Base-by-base conservation (phyloP, 2,888 invertebrate genomes). In the Entomobrya multifasciata region DNA sequence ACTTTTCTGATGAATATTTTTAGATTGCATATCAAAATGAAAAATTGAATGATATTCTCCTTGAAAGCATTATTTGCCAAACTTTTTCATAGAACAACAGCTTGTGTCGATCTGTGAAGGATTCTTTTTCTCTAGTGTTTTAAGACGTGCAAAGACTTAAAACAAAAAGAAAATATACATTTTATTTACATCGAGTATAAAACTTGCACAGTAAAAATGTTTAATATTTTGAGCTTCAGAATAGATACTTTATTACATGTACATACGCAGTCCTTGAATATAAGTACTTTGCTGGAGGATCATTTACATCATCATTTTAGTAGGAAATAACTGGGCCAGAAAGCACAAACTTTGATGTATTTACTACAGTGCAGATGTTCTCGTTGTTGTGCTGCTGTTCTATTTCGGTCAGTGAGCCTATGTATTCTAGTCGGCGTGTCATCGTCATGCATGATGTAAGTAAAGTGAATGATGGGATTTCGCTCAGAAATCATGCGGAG, bases 401-500 rank as follows among this genome's bases (percentile, higher is more conserved):
- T 67, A n/a, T 67, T 55, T 70, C 57, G 80, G 80, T 81, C 80
- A 81, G 55, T 70, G n/a, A 65, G 79, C 67, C 49, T 70, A 70
- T 81, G 57, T 81, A 52, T 79, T 79, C 52, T 77, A 6, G 44
- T 30, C 41, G 60, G 60, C 15, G 8, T 36, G 8, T 36, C 36
- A 36, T 41, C 62, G 47, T 78, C 65, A 74, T 36, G 5, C 27
- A 49, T 62, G n/a, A 36, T 36, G 36, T 36, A 36, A 36, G 8
- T 36, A 65, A 65, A 79, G 62, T 79, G 74, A 74, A 55, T 74
- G 74, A 74, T 74, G 62, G 49, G 62, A 65, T 62, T 36, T 20
- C 25, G 13, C n/a, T 36, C 1, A 20, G 57, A 41, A 78, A 62
- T 72, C 30, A n/a, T 47, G 22, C 15, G n/a, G 62, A 47, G n/a